Evolutionary conservation across 2,888 invertebrate species (phyloP).

Genomic region (Patella ulyssiponensis): DNA sequence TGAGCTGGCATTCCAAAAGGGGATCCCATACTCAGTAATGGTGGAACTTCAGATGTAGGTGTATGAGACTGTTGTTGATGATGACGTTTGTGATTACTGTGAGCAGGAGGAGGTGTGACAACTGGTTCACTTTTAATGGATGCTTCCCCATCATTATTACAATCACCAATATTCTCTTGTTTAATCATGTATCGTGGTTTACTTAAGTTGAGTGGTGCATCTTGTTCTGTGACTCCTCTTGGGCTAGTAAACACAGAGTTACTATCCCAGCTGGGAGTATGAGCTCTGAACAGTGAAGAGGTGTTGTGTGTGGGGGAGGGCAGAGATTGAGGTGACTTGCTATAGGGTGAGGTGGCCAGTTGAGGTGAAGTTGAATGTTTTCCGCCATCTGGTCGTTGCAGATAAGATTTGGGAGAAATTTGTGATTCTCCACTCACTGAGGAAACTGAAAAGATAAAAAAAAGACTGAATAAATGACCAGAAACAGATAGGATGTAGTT

Average conservation of each 20-base stretch:
- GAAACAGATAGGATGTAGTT: too few relatives aligned
- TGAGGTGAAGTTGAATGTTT: slow-evolving; percentile 48
- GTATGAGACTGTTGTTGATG: slow-evolving; percentile 22
- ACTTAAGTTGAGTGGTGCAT: slow-evolving; percentile 89
- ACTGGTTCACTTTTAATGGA: slow-evolving; percentile 38
- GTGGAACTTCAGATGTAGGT: slow-evolving; percentile 35
- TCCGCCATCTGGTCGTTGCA: slow-evolving; percentile 38
- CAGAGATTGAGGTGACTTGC: slow-evolving; percentile 40
- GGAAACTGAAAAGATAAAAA: slow-evolving; percentile 42
- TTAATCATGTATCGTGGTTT: slow-evolving; percentile 80
- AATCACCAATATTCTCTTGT: slow-evolving; percentile 31
- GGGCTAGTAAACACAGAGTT: slow-evolving; percentile 18
- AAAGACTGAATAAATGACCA: too few relatives aligned
- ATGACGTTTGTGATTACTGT: slow-evolving; percentile 53
- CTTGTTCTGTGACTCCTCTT: slow-evolving; percentile 69
- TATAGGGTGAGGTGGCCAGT: slow-evolving; percentile 49
- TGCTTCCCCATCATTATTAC: slow-evolving; percentile 20
- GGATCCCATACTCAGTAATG: slow-evolving; percentile 44
- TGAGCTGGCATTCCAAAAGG: slow-evolving; percentile 61
- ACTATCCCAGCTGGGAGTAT: slow-evolving; percentile 25
- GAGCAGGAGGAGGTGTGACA: slow-evolving; percentile 62
- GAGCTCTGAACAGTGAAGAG: slow-evolving; percentile 31
- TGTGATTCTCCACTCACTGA: slow-evolving; percentile 33
- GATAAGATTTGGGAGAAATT: slow-evolving; percentile 36
- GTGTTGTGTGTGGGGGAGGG: slow-evolving; percentile 49